Percentiles rank a stretch among this genome's conserved stretches.
Evolutionary conservation across 2,113 vertebrate genomes (phyloP).

Genomic region (Sylvia atricapilla): DNA sequence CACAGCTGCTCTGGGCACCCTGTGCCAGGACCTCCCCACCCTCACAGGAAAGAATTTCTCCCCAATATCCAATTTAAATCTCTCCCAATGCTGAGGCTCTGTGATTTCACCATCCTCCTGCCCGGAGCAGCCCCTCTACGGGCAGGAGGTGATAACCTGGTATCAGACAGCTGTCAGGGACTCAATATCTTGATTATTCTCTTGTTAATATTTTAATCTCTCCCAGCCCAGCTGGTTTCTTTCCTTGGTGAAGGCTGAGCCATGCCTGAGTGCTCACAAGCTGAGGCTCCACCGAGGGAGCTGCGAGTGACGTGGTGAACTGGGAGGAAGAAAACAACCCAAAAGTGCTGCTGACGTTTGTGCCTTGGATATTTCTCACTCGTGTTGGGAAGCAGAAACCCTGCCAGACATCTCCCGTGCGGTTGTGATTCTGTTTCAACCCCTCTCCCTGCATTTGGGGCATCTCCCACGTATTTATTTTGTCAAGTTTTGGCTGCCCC

Average conservation of each 20-base stretch:
- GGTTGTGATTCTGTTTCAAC: no score
- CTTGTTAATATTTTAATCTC: neutral
- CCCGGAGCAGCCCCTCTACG: rapidly evolving
- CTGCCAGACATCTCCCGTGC: neutral
- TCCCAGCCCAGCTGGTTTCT: neutral
- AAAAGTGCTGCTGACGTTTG: neutral
- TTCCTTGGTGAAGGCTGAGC: neutral
- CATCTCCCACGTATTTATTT: neutral
- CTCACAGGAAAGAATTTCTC: rapidly evolving
- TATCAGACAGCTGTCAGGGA: neutral
- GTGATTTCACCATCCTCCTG: neutral
- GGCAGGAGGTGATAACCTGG: no score
- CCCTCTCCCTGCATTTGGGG: neutral
- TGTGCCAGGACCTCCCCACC: rapidly evolving
- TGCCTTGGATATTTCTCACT: neutral
- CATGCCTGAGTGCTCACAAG: neutral
- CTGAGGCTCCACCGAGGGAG: neutral
- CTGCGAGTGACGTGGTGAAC: neutral
- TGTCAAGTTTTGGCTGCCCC: neutral
- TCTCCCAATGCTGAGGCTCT: rapidly evolving
- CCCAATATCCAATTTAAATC: neutral
- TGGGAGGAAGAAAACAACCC: neutral
- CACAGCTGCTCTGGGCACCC: neutral
- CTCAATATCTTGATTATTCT: neutral
- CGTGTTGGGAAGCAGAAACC: neutral